Evolutionary conservation across 92 coral and sea anemone genomes (phyloP).

Genomic region (Epizoanthus illoricatus): DNA sequence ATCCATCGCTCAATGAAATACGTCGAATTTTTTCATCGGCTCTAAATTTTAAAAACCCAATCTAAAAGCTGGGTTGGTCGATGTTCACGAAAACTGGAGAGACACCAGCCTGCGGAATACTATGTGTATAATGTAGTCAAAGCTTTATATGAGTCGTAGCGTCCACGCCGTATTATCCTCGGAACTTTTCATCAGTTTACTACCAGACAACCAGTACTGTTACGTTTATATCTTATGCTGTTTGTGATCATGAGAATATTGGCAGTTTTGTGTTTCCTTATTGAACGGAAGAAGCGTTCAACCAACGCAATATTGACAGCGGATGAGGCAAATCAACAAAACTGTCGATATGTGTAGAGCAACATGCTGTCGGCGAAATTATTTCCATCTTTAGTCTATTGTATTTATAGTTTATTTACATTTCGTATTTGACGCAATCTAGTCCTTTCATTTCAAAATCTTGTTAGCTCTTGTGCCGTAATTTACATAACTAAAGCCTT

Average conservation of each 20-base stretch:
- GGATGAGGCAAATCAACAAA: conserved; percentile 29
- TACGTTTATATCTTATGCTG: not conserved
- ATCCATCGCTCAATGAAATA: no score
- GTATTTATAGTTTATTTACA: conserved; percentile 14
- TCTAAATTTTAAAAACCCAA: no score
- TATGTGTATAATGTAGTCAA: no score
- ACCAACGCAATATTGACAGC: conserved; percentile 20
- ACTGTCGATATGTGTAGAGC: not conserved
- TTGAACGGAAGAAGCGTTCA: conserved; percentile 28
- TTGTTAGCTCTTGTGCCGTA: conserved; percentile 39
- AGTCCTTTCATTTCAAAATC: conserved; percentile 35
- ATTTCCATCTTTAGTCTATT: conserved; percentile 30
- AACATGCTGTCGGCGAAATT: conserved; percentile 34
- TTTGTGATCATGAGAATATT: conserved; percentile 21
- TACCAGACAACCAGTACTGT: no score
- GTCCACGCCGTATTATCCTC: no score
- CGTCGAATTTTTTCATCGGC: no score
- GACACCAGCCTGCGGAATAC: no score
- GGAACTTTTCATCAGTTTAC: no score
- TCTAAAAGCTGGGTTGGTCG: no score
- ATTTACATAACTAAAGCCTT: conserved; percentile 34
- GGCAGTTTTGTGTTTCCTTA: conserved; percentile 18
- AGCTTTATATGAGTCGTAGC: no score
- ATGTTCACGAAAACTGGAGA: no score
- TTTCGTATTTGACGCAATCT: not conserved